These are phyloP conservation scores for Dryoscopus gambensis DNA, from an alignment of 2,113 vertebrate genomes.

Conservation along the genomic window DNA sequence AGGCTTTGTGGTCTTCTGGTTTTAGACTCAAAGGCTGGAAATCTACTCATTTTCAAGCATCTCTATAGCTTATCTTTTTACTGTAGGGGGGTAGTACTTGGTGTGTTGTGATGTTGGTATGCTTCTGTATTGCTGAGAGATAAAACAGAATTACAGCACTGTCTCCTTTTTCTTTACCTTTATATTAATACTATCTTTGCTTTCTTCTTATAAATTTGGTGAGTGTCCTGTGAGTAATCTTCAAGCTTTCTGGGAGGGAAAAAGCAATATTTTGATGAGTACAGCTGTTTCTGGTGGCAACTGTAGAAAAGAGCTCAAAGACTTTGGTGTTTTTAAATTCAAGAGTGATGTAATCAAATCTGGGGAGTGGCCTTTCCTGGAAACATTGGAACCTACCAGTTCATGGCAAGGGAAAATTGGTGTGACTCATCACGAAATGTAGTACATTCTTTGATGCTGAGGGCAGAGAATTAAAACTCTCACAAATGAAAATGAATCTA, in stretches of 20 bases:
- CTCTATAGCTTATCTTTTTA: not conserved
- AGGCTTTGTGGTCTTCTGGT: not conserved
- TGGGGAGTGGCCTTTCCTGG: not conserved
- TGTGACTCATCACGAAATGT: not conserved
- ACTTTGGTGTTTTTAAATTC: not conserved
- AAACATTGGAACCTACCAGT: not conserved
- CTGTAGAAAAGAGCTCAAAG: not conserved
- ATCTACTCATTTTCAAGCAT: not conserved
- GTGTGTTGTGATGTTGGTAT: rapidly evolving
- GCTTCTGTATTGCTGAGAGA: not conserved
- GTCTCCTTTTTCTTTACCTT: not conserved
- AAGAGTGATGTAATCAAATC: not conserved
- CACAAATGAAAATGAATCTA: not conserved
- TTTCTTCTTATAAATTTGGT: not conserved
- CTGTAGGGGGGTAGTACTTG: not conserved
- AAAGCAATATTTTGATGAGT: not conserved
- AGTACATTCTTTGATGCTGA: not conserved
- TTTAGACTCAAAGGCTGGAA: not conserved
- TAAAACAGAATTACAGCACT: not conserved
- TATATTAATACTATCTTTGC: not conserved
- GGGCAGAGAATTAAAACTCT: not conserved
- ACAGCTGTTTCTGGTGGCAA: not conserved
- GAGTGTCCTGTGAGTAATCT: not conserved
- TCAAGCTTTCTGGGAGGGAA: not conserved
- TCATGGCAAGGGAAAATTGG: not conserved